phyloP scores from a whole-genome alignment of 2,888 invertebrate species.

The Listrodromus nycthemerus region DNA sequence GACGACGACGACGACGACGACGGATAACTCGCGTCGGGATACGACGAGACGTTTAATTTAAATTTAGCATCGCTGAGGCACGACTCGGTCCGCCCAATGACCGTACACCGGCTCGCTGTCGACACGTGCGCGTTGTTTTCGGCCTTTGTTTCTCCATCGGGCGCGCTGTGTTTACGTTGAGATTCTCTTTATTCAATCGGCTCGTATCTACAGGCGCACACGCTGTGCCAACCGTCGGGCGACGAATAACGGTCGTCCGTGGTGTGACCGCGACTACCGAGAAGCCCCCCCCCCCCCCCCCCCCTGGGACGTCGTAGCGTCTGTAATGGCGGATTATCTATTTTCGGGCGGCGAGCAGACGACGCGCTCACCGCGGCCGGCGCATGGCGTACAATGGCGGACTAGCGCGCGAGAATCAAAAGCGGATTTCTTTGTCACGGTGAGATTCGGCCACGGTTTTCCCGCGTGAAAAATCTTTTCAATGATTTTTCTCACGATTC shows the following conservation, averaged over 20 bases:
- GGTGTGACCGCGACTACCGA: not conserved
- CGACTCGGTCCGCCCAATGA: not conserved
- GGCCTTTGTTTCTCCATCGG: not conserved
- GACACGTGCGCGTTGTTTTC: slow-evolving; percentile 34
- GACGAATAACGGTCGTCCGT: not conserved
- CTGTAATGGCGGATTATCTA: slow-evolving; percentile 42
- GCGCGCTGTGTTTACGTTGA: not conserved
- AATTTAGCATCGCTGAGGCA: not conserved
- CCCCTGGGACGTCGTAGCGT: slow-evolving; percentile 42
- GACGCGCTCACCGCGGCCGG: not conserved
- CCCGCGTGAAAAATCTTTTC: slow-evolving; percentile 25
- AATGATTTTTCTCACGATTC: not conserved
- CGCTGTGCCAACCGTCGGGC: not conserved
- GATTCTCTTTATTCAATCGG: not conserved
- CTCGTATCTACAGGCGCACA: not conserved
- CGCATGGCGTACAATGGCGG: not conserved
- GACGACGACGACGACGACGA: not conserved
- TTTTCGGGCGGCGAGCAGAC: slow-evolving; percentile 27
- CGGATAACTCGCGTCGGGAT: not conserved
- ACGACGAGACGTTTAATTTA: slow-evolving; percentile 5
- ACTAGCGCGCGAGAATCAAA: not conserved
- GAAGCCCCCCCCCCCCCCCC: too few relatives aligned
- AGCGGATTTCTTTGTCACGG: slow-evolving; percentile 39
- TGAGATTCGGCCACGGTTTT: not conserved
- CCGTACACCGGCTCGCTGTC: not conserved